Percentiles rank a stretch among this genome's conserved stretches.
Conservation (phyloP, 2,797 vertebrate genomes). For the Cirrhinus mrigala region DNA sequence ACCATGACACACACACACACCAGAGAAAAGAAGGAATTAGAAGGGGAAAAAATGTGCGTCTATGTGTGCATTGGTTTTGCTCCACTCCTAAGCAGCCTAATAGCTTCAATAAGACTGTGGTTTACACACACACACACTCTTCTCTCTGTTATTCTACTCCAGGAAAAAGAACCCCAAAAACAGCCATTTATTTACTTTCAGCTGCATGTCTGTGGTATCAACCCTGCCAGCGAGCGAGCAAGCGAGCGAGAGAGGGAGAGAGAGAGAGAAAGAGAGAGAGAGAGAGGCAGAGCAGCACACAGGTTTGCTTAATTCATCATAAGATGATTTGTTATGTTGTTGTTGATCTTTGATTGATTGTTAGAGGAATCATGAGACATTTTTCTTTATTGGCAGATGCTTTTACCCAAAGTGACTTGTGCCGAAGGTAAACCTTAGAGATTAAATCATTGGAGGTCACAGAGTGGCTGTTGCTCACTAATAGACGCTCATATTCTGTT, state of each 20-base stretch:
- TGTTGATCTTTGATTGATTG: conserved; percentile 4
- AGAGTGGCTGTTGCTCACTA: not conserved
- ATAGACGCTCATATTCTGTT: not conserved
- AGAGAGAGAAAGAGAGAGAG: conserved; percentile 60
- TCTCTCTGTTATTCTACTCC: conserved; percentile 76
- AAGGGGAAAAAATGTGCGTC: conserved; percentile 47
- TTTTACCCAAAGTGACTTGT: not conserved
- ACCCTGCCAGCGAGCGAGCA: conserved; percentile 63
- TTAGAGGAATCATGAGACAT: not conserved
- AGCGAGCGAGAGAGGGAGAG: no score
- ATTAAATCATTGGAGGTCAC: not conserved
- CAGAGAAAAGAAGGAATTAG: conserved; percentile 36
- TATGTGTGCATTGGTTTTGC: conserved; percentile 69
- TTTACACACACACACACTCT: conserved; percentile 76
- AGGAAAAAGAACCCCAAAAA: conserved; percentile 77
- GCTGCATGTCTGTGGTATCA: conserved; percentile 69
- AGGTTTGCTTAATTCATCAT: conserved; percentile 59
- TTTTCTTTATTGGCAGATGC: not conserved
- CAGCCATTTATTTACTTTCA: conserved; percentile 80
- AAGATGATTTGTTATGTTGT: not conserved
- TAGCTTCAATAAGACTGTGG: conserved; percentile 84
- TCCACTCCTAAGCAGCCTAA: conserved; percentile 77
- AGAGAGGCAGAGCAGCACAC: conserved; percentile 58
- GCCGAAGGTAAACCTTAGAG: not conserved
- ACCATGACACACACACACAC: conserved; percentile 26